Evolutionary conservation across 2,888 invertebrate species (phyloP), one percentile per base, ranked within the genome.

Genomic region (Oxycera nigricornis): DNA sequence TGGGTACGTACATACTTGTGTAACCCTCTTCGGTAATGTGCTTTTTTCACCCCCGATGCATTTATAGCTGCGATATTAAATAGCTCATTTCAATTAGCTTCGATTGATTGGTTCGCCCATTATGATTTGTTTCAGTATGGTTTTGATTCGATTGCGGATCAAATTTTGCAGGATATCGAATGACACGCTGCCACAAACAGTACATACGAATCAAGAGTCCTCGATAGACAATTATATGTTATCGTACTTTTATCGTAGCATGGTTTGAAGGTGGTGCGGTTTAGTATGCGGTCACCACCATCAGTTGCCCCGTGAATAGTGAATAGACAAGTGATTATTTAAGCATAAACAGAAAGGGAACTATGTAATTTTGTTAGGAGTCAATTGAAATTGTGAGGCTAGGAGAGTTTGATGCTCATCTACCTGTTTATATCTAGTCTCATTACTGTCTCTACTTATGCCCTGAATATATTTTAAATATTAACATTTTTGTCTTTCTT

Each of bases 101-200:
- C 52, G 24, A 55, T 55, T 55, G 52, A 55, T 55, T 55, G 52
- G 24, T 55, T 55, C 46, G 17, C 7, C 52, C 22, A 55, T 55
- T 55, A 55, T 55, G 52, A 55, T 24, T 55, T 55, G 4, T 22
- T 55, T 46, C 52, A 55, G 24, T 22, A 20, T 17, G 24, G 52
- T 3, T 24, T 55, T 20, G 11, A 24, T 55, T 55, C 24, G 52
- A 55, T 20, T 55, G 52, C 52, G 52, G 52, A 55, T 55, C 52
- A 55, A 9, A 55, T 55, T 55, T 20, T 46, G 46, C 46, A 46
- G 46, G 46, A 46, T 46, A 46, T 46, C 46, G 17, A 46, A 46
- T 46, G 46, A 46, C 46, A n/a, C 14, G 46, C 46, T 7, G 46
- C 14, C 46, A 46, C 46, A 46, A 46, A 46, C 6, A 35, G 35